Conservation (phyloP, 2,888 invertebrate species). For the Ligdia adustata region DNA sequence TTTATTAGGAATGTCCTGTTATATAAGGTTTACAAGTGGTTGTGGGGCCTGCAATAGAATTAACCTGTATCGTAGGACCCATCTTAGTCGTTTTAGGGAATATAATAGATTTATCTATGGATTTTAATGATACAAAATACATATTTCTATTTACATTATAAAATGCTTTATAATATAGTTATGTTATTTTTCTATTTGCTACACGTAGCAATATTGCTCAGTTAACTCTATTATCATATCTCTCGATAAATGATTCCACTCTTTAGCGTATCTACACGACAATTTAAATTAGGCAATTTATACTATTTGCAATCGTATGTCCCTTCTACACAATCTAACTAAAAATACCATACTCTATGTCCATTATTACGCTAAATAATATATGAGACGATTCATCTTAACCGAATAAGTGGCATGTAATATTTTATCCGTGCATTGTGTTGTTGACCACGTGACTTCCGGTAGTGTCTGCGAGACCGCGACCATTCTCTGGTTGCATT, state of each 20-base stretch:
- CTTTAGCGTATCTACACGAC: too few species aligned
- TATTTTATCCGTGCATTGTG: constrained; percentile 63
- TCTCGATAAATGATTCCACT: too few species aligned
- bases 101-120: too few species aligned
- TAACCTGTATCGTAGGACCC: too few species aligned
- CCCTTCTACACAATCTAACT: constrained; percentile 32
- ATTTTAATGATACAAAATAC: too few species aligned
- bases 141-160: too few species aligned
- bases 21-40: not conserved
- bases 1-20: not conserved
- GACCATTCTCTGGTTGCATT: constrained; percentile 20
- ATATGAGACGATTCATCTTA: constrained; percentile 76
- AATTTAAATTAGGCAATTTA: too few species aligned
- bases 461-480: constrained; percentile 35
- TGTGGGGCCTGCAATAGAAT: too few species aligned
- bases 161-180: not conserved
- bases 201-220: too few species aligned
- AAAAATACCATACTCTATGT: constrained; percentile 51
- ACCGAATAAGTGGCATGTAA: constrained; percentile 68
- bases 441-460: constrained; percentile 60
- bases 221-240: too few species aligned
- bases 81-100: too few species aligned
- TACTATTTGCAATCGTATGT: constrained; percentile 18
- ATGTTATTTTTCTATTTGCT: not conserved
- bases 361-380: constrained; percentile 71